Evolutionary conservation across 2,797 vertebrate species (phyloP).

Genomic region (Argyrosomus regius): DNA sequence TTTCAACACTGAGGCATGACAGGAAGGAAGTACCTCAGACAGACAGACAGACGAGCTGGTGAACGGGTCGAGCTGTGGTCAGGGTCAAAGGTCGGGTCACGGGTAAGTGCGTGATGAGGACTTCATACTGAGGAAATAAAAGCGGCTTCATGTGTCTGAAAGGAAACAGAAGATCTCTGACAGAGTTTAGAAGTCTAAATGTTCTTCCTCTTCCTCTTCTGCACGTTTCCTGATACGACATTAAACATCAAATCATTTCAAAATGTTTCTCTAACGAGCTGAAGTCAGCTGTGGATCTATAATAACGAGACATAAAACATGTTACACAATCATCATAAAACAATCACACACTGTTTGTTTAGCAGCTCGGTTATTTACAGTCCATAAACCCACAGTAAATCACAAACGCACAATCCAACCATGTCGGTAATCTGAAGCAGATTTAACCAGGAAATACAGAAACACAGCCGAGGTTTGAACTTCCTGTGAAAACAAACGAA

Average conservation of each 20-base stretch:
- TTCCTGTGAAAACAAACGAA: not conserved
- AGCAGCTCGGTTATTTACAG: not conserved
- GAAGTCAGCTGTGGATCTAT: not conserved
- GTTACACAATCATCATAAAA: slow-evolving; percentile 8
- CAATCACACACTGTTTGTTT: not conserved
- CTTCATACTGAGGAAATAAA: not conserved
- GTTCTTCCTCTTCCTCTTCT: not conserved
- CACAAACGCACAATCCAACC: not conserved
- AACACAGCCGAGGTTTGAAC: not conserved
- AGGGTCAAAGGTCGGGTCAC: slow-evolving; percentile 21
- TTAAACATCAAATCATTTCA: not conserved
- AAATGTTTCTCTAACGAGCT: not conserved
- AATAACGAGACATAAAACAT: not conserved
- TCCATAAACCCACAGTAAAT: not conserved
- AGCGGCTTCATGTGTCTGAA: not conserved
- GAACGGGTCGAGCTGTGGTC: not conserved
- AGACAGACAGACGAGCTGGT: not conserved
- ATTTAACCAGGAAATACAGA: not conserved
- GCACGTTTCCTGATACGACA: not conserved
- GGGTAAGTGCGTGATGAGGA: not conserved
- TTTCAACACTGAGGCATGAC: not conserved
- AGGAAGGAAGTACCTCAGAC: slow-evolving; percentile 15
- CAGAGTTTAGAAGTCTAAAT: not conserved
- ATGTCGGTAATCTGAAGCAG: slow-evolving; percentile 20
- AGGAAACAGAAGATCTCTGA: slow-evolving; percentile 23